Evolutionary conservation across 2,797 vertebrate species (phyloP), one percentile per base, ranked within the genome.

Genomic region (Champsocephalus gunnari): DNA sequence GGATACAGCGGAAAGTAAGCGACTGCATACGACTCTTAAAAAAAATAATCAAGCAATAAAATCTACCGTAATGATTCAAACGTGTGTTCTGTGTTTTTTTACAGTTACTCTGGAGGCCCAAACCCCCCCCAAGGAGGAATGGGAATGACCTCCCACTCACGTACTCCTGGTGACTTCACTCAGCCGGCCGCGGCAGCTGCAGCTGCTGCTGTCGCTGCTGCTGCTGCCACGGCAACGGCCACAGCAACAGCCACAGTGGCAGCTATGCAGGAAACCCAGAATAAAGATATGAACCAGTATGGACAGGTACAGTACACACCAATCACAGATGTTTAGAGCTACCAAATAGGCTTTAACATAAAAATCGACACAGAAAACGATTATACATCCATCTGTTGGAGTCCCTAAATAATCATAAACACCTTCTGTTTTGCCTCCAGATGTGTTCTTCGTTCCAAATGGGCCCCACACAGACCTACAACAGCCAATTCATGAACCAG

Each of bases 361-460:
- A 47, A 71, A 14, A 80, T 32, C 28, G 13, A 57, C 28, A 48
- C 9, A 50, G 51, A 48, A 68, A 32, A 11, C 16, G 61, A 9
- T 74, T n/a, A 32, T 54, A 54, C 17, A 70, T 12, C 34, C 66
- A 47, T 64, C 48, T 69, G 57, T 55, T 17, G 8, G 5, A 56
- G 32, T 62, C 45, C 16, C 12, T 49, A 24, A 34, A 32, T 57
- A 59, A 77, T 58, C 3, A 53, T 12, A 24, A 69, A 80, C 19
- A 3, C 28, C 71, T 71, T 78, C 60, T 75, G 90, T 77, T 76
- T 79, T 77, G 53, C 66, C 59, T 85, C 93, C 95, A 99, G 97
- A 96, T 99, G 95, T 98, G 97, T 96, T 97, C 97, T 87, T 99
- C 98, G 92, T 99, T 99, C 95, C 98, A 99, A 96, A 99, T 99